Evolutionary conservation across 2,797 vertebrate species (phyloP).

Genomic region (Sebastes taczanowskii): DNA sequence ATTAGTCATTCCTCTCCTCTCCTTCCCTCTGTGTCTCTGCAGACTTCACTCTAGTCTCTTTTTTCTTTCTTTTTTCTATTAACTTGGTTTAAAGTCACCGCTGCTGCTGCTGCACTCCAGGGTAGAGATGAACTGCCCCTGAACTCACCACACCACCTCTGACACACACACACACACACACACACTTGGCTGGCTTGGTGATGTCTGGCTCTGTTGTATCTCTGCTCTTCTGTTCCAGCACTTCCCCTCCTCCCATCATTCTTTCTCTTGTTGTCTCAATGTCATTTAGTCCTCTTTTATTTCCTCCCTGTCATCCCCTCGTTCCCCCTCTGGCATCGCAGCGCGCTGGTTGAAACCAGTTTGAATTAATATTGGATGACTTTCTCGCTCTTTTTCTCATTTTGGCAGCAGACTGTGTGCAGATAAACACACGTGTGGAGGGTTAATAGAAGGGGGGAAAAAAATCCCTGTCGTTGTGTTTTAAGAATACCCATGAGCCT

Average conservation of each 20-base stretch:
- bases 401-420: not conserved
- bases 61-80: not conserved
- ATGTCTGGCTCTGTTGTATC: conserved; percentile 1
- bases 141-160: conserved; percentile 37
- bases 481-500: not conserved
- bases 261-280: conserved; percentile 10
- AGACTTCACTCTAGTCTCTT: conserved; percentile 1
- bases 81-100: not conserved
- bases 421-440: not conserved
- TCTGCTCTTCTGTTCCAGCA: not conserved
- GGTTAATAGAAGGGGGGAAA: not conserved
- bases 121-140: conserved; percentile 46
- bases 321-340: not conserved
- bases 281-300: conserved; percentile 4
- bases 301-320: not conserved
- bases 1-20: conserved; percentile 25
- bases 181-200: not conserved
- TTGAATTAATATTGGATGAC: conserved; percentile 10
- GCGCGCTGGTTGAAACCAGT: conserved; percentile 1
- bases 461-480: not conserved
- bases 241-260: not conserved
- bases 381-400: not conserved
- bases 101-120: conserved; percentile 13
- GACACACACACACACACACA: not conserved
- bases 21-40: not conserved